Conservation (phyloP, 2,797 vertebrate species). For the Rhabdomys pumilio region DNA sequence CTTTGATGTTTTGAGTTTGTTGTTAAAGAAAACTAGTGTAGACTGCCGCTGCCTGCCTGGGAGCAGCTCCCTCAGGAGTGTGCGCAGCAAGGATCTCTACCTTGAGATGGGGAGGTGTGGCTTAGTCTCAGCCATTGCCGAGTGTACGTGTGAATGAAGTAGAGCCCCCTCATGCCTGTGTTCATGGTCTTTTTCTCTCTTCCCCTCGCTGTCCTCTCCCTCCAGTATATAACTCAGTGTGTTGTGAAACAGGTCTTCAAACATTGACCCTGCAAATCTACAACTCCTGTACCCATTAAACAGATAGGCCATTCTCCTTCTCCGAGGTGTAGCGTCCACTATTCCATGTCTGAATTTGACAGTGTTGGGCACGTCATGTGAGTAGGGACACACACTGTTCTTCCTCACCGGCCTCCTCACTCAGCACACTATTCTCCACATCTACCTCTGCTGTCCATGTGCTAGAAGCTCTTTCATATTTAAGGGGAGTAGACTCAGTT, state of each 20-base stretch:
- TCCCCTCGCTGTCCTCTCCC: not conserved
- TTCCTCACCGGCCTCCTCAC: not conserved
- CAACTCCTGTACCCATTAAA: not conserved
- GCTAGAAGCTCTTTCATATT: slow-evolving; percentile 8
- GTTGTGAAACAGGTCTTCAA: not conserved
- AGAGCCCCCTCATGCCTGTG: not conserved
- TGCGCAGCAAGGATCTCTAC: not conserved
- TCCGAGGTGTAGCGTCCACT: not conserved
- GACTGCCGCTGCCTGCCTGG: not conserved
- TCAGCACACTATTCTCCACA: not conserved
- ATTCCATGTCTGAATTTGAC: not conserved
- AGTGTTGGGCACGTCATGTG: not conserved
- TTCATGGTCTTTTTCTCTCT: not conserved
- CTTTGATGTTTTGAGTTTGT: not conserved
- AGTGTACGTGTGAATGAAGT: not conserved
- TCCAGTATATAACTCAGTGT: not conserved
- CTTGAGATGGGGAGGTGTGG: not conserved
- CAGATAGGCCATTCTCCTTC: not conserved
- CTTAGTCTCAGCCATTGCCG: not conserved
- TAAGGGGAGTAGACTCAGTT: not conserved
- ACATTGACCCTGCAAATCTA: not conserved
- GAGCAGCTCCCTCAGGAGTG: not conserved
- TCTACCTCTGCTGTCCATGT: not conserved
- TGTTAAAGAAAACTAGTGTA: not conserved
- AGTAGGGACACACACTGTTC: not conserved